Evolutionary conservation across 2,888 invertebrate species (phyloP), one percentile per base, ranked within the genome.

Genomic region (Congeria kusceri): DNA sequence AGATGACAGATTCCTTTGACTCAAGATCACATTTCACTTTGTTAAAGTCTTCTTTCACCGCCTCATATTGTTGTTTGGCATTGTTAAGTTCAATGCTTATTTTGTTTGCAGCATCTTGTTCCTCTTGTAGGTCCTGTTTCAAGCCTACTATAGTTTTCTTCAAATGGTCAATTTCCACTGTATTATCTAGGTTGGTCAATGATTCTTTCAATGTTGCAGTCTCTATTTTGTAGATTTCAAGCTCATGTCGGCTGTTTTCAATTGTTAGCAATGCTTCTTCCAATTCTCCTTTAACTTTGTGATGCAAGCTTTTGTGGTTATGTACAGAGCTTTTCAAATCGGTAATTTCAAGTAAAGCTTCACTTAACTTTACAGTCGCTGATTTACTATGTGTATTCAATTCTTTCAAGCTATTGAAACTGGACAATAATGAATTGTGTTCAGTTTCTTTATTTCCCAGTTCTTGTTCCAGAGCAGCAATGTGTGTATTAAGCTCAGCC

Each of bases 271-370:
- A 44, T 18, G 69, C 77, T 28, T 70, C 77, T 32, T 77, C 47
- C 5, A 84, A 20, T 28, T 86, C 86, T n/a, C 78, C 70, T 53
- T 87, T 87, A 25, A 82, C 72, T 49, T 86, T 86, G 18, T 85
- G 76, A 53, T 84, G 81, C 1, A 86, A 63, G n/a, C 84, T 82
- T 68, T 86, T 82, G 39, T 86, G 80, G 70, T 83, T 86, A 71
- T 87, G 83, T 18, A 86, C 67, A 23, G 76, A 59, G 15, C 86
- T 87, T 59, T 86, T 85, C 47, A 87, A 72, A 58, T 87, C 87
- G 18, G 86, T 84, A 23, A 86, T 78, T 68, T 86, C 77, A 27
- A 84, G n/a, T n/a, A 78, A 68, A 11, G 84, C 77, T 20, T 80
- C 79, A 62, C 67, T 76, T 18, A 86, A 66, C 61, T 78, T 72